Percentiles rank a stretch among this genome's conserved stretches.
phyloP scores from a whole-genome alignment of 2,113 vertebrate genomes.

The Speoplatyrhinus poulsoni region DNA sequence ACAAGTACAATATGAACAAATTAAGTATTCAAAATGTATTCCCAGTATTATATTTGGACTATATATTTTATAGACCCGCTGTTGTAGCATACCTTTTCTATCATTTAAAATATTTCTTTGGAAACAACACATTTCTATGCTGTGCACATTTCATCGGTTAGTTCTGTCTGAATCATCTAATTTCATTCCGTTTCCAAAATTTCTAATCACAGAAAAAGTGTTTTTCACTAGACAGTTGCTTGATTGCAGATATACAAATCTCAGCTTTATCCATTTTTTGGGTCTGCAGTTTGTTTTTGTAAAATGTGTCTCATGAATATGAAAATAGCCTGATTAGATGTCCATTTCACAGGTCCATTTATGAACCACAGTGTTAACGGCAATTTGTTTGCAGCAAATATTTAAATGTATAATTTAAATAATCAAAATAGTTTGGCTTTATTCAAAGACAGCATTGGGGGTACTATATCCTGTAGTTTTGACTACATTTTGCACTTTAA shows the following conservation, averaged over 20 bases:
- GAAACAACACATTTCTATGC: constrained; percentile 20
- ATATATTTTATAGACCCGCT: background rate
- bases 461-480: no score
- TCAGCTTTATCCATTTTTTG: constrained; percentile 21
- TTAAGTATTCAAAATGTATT: background rate
- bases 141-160: constrained; percentile 20
- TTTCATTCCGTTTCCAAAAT: constrained; percentile 48
- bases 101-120: constrained; percentile 34
- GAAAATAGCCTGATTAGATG: constrained; percentile 20
- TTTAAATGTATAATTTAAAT: constrained; percentile 2
- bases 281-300: constrained; percentile 1
- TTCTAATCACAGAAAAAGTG: constrained; percentile 40
- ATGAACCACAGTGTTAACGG: constrained; percentile 1
- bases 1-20: background rate
- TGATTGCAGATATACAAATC: constrained; percentile 46
- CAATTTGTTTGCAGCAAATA: constrained; percentile 39
- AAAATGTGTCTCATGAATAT: constrained; percentile 27
- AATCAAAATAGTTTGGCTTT: no score
- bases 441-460: no score
- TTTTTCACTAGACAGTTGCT: constrained; percentile 21
- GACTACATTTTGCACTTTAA: no score
- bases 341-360: constrained; percentile 14
- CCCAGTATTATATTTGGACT: constrained; percentile 3
- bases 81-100: constrained; percentile 21
- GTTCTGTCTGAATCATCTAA: constrained; percentile 23